Evolutionary conservation across 2,888 invertebrate species (phyloP).

Genomic region (Eucriotettix oculatus): DNA sequence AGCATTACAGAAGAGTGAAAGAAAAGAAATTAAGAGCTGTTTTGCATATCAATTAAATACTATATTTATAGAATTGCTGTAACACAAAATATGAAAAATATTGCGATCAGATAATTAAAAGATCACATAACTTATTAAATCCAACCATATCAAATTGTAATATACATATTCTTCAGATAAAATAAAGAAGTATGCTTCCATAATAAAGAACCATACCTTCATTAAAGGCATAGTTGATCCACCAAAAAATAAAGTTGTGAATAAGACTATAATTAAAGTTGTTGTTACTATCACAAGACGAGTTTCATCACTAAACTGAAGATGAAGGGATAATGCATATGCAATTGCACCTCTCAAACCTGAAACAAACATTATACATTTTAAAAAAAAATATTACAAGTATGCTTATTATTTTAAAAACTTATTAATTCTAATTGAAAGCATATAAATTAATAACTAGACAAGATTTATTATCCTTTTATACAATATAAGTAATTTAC

Average conservation of each 20-base stretch:
- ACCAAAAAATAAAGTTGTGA: constrained; percentile 88
- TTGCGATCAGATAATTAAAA: too few relatives aligned
- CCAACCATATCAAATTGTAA: too few relatives aligned
- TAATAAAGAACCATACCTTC: constrained; percentile 31
- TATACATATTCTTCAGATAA: too few relatives aligned
- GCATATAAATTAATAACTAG: too few relatives aligned
- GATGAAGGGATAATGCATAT: constrained; percentile 89
- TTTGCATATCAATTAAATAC: too few relatives aligned
- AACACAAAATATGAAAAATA: too few relatives aligned
- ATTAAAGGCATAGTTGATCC: constrained; percentile 95
- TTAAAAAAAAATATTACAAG: not conserved
- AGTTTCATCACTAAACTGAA: constrained; percentile 86
- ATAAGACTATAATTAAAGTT: constrained; percentile 91
- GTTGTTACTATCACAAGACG: constrained; percentile 94
- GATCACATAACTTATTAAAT: too few relatives aligned
- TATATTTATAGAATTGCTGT: too few relatives aligned
- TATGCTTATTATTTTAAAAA: not conserved
- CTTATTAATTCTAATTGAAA: not conserved
- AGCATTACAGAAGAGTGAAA: not conserved
- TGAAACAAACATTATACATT: constrained; percentile 16
- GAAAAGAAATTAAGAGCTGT: too few relatives aligned
- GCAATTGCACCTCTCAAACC: constrained; percentile 94
- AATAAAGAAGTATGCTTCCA: too few relatives aligned
- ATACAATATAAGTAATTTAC: too few relatives aligned
- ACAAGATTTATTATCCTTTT: too few relatives aligned